Evolutionary conservation across 1,140 invertebrate species (phyloP), one percentile per base, ranked within the genome.

Genomic region (Drosophila willistoni): DNA sequence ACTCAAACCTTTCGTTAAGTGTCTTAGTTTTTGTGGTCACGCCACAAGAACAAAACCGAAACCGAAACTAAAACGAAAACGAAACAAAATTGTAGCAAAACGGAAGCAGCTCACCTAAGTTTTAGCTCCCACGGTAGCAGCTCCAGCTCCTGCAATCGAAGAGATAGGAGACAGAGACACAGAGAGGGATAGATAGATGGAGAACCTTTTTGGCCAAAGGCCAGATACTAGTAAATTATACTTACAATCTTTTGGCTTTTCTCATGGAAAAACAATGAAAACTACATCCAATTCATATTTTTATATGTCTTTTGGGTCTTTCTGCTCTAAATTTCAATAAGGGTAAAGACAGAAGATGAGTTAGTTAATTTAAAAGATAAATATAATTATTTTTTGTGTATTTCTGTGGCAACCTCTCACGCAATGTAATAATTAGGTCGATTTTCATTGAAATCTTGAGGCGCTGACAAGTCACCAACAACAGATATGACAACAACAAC

Each of bases 61-160:
- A 44, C 2, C n/a, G 6, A 44, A 47, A 47, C 10, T 7, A 7
- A 47, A 47, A 47, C 5, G 73, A 64, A 72, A 77, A 71, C 70
- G 70, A 77, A 77, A 66, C 80, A 60, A 80, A 87, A 87, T 87
- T 87, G 84, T 80, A 80, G 80, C 84, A 87, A 29, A 51, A 77
- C 83, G 83, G 83, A 89, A 87, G 83, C 83, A 47, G 61, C 56
- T 33, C 42, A 69, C 63, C 62, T 65, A 41, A 36, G 47, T 60
- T 81, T 64, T 71, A 89, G 84, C 83, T 87, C 83, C 83, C 83
- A 87, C 83, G 83, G 83, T 87, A 87, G 83, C 55, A 51, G 10
- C 34, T 29, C 29, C 7, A 36, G 64, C 81, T 87, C 79, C 79
- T 86, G 44, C 17, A 51, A 51, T 22, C 44, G 44, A 51, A 51